Conservation (phyloP, 2,113 vertebrate species). For the Mus musculus region DNA sequence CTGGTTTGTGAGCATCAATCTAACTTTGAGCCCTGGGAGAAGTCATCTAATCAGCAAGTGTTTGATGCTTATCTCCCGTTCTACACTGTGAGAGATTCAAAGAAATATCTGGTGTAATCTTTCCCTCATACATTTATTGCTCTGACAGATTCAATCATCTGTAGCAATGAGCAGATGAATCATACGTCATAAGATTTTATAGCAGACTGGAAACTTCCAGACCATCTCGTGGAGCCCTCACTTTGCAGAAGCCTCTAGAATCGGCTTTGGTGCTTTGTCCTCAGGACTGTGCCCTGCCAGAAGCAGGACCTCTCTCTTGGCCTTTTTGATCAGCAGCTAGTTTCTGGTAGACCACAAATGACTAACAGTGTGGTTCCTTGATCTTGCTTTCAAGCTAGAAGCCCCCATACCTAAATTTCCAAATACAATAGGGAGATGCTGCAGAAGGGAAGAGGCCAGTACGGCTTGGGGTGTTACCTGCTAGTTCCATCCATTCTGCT, state of each 20-base stretch:
- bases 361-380: neutral
- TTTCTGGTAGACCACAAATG: neutral
- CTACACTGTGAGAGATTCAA: neutral
- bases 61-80: neutral
- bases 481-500: neutral
- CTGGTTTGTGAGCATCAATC: neutral
- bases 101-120: neutral
- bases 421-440: neutral
- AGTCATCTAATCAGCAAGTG: neutral
- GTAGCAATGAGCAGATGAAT: neutral
- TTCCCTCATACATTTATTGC: neutral
- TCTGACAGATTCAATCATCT: neutral
- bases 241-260: neutral
- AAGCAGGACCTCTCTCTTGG: no score
- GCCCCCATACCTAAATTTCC: neutral
- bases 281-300: neutral
- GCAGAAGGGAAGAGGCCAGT: neutral
- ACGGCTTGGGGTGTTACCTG: fast-evolving
- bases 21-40: neutral
- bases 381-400: neutral
- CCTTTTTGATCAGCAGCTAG: neutral
- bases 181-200: neutral
- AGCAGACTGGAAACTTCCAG: neutral
- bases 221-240: neutral
- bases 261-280: neutral